Evolutionary conservation across 2,888 invertebrate genomes (phyloP).

Genomic region (Terebella lapidaria): DNA sequence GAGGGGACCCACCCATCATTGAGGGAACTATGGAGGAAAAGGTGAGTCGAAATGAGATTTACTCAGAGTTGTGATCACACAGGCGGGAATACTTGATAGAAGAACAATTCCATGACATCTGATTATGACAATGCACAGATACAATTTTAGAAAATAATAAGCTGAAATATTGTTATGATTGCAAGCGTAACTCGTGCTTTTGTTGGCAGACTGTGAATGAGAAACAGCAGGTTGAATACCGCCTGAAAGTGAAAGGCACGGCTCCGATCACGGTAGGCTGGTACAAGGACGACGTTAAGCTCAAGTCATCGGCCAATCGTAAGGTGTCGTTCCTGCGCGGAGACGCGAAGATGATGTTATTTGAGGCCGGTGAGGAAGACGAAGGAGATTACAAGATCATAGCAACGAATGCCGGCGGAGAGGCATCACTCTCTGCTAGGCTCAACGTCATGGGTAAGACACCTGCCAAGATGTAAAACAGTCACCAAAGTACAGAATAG

Average conservation of each 20-base stretch:
- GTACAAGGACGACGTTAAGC: conserved; percentile 61
- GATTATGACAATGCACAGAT: too few relatives aligned
- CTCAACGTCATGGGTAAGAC: conserved; percentile 44
- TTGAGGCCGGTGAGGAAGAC: conserved; percentile 69
- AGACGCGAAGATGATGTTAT: conserved; percentile 63
- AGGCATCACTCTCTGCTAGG: conserved; percentile 33
- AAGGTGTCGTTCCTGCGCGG: conserved; percentile 11
- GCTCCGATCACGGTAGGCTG: conserved; percentile 44
- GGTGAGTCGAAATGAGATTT: conserved; percentile 2
- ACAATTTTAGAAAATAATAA: too few relatives aligned
- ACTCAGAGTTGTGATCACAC: too few relatives aligned
- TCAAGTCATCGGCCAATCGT: conserved; percentile 72
- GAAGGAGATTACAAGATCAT: conserved; percentile 78
- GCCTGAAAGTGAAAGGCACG: conserved; percentile 42
- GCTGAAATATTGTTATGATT: too few relatives aligned
- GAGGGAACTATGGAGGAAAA: not conserved
- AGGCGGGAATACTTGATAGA: too few relatives aligned
- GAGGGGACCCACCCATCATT: conserved; percentile 7
- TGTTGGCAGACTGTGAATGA: conserved; percentile 34
- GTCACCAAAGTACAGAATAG: too few relatives aligned
- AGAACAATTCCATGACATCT: too few relatives aligned
- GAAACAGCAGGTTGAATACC: conserved; percentile 41
- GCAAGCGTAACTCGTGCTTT: too few relatives aligned
- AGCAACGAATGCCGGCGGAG: conserved; percentile 43
- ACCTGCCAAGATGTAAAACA: too few relatives aligned